Evolutionary conservation across 2,888 invertebrate genomes (phyloP).

Genomic region (Morpho deidamia): DNA sequence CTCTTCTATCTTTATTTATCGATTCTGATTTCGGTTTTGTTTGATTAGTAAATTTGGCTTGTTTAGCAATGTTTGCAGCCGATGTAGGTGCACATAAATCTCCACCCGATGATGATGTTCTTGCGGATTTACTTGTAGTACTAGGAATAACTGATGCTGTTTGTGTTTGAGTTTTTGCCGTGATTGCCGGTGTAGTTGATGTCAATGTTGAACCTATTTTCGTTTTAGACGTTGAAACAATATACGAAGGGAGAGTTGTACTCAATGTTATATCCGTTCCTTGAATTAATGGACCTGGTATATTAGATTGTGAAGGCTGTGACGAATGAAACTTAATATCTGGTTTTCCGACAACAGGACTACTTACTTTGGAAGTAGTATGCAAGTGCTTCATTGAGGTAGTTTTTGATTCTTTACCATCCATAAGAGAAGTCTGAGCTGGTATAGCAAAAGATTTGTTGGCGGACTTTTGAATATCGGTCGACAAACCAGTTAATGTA

Average conservation of each 20-base stretch:
- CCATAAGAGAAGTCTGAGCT: not conserved
- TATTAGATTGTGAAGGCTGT: slow-evolving; percentile 8
- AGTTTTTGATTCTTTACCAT: slow-evolving; percentile 7
- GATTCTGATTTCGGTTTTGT: slow-evolving; percentile 22
- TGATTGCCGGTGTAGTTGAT: slow-evolving; percentile 11
- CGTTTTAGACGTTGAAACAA: slow-evolving; percentile 28
- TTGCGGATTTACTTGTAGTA: slow-evolving; percentile 5
- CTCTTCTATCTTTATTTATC: slow-evolving; percentile 32
- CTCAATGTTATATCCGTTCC: slow-evolving; percentile 27
- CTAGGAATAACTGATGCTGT: slow-evolving; percentile 7
- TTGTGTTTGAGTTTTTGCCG: slow-evolving; percentile 7
- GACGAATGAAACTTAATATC: not conserved
- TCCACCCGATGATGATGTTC: slow-evolving; percentile 1
- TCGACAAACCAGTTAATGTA: slow-evolving; percentile 11
- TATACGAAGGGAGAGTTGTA: slow-evolving; percentile 22
- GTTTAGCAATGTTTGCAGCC: slow-evolving; percentile 13
- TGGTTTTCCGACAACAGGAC: not conserved
- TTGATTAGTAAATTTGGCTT: slow-evolving; percentile 11
- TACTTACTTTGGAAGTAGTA: slow-evolving; percentile 13
- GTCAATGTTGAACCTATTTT: slow-evolving; percentile 26
- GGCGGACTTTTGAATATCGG: slow-evolving; percentile 1
- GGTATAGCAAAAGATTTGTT: slow-evolving; percentile 3
- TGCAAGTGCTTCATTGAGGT: slow-evolving; percentile 18
- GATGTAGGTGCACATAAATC: slow-evolving; percentile 2
- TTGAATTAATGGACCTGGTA: slow-evolving; percentile 17